A percentile compares a stretch with the other conserved stretches of the same genome.
These are phyloP conservation scores for Schrankia costaestrigalis DNA, from an alignment of 2,888 invertebrate genomes.

Conservation along the genomic window DNA sequence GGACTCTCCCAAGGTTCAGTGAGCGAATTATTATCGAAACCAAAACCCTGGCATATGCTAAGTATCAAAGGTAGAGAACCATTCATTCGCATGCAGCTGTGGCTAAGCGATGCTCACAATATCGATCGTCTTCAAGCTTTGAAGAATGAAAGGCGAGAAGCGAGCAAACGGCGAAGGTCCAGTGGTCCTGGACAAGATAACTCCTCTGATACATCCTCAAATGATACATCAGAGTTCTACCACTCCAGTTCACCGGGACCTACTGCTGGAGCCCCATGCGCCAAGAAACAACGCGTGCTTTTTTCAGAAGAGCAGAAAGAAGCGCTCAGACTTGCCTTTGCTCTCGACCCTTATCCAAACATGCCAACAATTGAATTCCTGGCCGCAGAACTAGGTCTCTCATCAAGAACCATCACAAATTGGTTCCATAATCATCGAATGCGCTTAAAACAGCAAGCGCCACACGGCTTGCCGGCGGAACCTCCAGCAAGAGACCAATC, in stretches of 20 bases:
- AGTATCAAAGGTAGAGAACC: conserved; percentile 98
- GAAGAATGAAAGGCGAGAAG: conserved; percentile 94
- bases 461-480: conserved; percentile 87
- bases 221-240: conserved; percentile 93
- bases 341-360: conserved; percentile 98
- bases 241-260: conserved; percentile 92
- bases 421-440: conserved; percentile 99
- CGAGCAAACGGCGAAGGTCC: conserved; percentile 93
- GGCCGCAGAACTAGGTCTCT: conserved; percentile 93
- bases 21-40: conserved; percentile 97
- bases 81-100: conserved; percentile 97
- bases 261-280: conserved; percentile 87
- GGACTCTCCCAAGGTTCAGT: conserved; percentile 98
- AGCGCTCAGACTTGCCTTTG: conserved; percentile 95
- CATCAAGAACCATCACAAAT: conserved; percentile 98
- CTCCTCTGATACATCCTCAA: conserved; percentile 92
- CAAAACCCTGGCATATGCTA: conserved; percentile 99
- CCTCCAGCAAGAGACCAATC: conserved; percentile 88
- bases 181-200: conserved; percentile 92
- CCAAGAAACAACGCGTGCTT: conserved; percentile 96
- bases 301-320: conserved; percentile 99
- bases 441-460: conserved; percentile 95
- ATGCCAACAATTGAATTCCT: conserved; percentile 97
- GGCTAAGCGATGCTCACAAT: conserved; percentile 97
- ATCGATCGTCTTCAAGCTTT: conserved; percentile 94